These are phyloP conservation scores for Stictonetta naevosa DNA, from an alignment of 2,113 vertebrate genomes.

Conservation along the genomic window DNA sequence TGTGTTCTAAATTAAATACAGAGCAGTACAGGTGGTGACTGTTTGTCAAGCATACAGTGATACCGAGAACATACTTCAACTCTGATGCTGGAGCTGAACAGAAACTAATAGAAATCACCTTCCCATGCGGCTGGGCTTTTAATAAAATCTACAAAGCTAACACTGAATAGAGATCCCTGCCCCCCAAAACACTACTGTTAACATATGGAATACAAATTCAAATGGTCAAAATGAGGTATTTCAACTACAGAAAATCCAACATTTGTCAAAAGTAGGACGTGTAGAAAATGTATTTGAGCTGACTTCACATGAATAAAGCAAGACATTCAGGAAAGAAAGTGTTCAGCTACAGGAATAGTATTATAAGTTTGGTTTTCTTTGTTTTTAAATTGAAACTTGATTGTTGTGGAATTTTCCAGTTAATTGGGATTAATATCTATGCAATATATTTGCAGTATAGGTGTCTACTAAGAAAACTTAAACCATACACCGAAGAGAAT, in stretches of 20 bases:
- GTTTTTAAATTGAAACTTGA: neutral
- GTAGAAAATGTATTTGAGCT: neutral
- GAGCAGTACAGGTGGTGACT: neutral
- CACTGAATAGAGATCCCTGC: neutral
- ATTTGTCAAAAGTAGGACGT: neutral
- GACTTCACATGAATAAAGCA: neutral
- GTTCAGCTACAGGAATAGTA: neutral
- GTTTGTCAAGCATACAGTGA: neutral
- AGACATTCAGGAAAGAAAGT: neutral
- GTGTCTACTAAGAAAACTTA: neutral
- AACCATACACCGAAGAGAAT: neutral
- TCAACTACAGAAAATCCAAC: neutral
- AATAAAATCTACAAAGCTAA: neutral
- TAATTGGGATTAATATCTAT: neutral
- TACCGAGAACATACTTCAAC: rapidly evolving
- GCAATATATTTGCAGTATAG: neutral
- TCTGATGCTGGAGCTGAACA: neutral
- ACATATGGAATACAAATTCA: neutral
- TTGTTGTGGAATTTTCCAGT: neutral
- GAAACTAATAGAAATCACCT: neutral
- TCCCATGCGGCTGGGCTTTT: neutral
- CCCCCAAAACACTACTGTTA: rapidly evolving
- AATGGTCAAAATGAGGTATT: neutral
- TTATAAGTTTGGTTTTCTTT: neutral
- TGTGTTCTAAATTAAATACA: neutral